A percentile compares a stretch with the other conserved stretches of the same genome.
phyloP scores from a whole-genome alignment of 2,797 vertebrate genomes.

The Cirrhinus molitorella region DNA sequence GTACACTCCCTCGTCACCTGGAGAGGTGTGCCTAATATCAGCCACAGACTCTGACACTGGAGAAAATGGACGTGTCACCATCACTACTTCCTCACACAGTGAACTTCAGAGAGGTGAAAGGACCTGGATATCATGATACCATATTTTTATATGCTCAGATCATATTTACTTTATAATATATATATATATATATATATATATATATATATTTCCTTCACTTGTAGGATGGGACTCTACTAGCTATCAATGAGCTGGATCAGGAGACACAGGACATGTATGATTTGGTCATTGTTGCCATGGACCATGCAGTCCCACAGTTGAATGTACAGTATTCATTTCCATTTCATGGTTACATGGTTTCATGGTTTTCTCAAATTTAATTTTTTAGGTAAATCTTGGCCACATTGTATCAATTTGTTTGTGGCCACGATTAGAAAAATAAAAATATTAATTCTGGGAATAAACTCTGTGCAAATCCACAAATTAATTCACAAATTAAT shows the following conservation, averaged over 20 bases:
- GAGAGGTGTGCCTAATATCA: slow-evolving; percentile 61
- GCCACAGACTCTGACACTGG: slow-evolving; percentile 77
- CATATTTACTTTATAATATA: neutral
- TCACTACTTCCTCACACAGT: slow-evolving; percentile 65
- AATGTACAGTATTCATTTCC: slow-evolving; percentile 68
- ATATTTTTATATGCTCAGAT: neutral
- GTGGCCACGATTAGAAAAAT: too few species aligned
- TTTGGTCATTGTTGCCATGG: slow-evolving; percentile 74
- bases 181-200: too few species aligned
- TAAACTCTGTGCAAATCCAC: too few species aligned
- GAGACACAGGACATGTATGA: slow-evolving; percentile 76
- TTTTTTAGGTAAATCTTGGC: too few species aligned
- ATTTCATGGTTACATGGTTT: neutral
- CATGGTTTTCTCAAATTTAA: too few species aligned
- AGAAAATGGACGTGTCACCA: slow-evolving; percentile 72
- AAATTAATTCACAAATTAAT: too few species aligned
- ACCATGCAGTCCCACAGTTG: slow-evolving; percentile 74
- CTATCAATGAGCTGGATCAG: slow-evolving; percentile 74
- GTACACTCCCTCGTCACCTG: slow-evolving; percentile 58
- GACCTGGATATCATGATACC: neutral
- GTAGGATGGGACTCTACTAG: slow-evolving; percentile 78
- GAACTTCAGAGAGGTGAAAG: slow-evolving; percentile 75
- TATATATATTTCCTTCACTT: slow-evolving; percentile 36
- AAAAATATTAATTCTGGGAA: too few species aligned
- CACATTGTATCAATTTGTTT: too few species aligned